Evolutionary conservation across 1,140 invertebrate species (phyloP), one percentile per base, ranked within the genome.

Genomic region (Bombyx mandarina): DNA sequence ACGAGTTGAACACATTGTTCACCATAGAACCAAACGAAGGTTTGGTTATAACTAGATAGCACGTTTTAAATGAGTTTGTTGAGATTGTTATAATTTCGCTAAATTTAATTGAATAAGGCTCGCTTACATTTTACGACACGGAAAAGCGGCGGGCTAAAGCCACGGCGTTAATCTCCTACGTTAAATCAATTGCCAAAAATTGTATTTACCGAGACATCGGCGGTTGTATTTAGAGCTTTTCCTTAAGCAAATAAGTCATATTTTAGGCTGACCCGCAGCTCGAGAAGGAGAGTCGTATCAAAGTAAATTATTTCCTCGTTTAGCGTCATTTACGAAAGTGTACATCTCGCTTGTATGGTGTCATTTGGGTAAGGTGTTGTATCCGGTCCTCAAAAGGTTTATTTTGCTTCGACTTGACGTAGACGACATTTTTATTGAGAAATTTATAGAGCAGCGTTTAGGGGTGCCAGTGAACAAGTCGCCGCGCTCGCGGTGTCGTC

Each of bases 121-220:
- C 80, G 81, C 76, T 82, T 79, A 86, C 76, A 83, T 81, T 84
- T 86, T 79, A 80, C 71, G 79, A 71, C 69, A 69, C 72, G 69
- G 67, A 67, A 69, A 68, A 69, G 71, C 67, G 69, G 64, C 63
- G 62, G 53, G 61, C 62, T 67, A 77, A 82, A 86, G 73, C 77
- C 75, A 63, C 71, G 67, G 66, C 71, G 75, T 84, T 84, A 84
- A 84, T 84, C 81, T 80, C 62, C 66, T 61, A 65, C 66, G 61
- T 77, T 71, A 83, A 82, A 82, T 84, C 83, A 86, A 84, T 86
- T 82, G 77, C 71, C 83, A 83, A 86, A 86, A 86, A 82, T 81
- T 78, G 70, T 77, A 76, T 79, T 82, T 73, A 57, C 65, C 53
- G 18, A 57, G 59, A 49, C 53, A 9, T 54, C 43, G 45, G 50